A percentile compares a stretch with the other conserved stretches of the same genome.
Evolutionary conservation across 2,113 vertebrate species (phyloP).

Genomic region (Ovibos moschatus): DNA sequence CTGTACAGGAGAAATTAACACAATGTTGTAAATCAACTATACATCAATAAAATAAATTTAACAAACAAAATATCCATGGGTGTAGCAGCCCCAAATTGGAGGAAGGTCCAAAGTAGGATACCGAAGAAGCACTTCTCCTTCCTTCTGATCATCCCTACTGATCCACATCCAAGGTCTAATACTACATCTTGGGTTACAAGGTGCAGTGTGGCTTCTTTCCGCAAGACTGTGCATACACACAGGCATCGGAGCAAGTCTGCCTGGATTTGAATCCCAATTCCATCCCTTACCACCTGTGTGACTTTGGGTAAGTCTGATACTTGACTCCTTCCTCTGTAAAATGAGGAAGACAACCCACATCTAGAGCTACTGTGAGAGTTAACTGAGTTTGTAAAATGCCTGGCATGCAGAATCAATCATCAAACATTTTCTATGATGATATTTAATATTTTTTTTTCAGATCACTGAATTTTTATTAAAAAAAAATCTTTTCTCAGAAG

Average conservation of each 20-base stretch:
- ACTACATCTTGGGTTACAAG: too few species aligned
- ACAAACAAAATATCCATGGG: not conserved
- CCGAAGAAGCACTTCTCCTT: not conserved
- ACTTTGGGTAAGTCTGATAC: not conserved
- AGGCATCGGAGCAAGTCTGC: not conserved
- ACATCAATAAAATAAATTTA: not conserved
- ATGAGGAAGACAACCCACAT: not conserved
- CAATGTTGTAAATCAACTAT: not conserved
- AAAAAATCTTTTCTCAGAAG: not conserved
- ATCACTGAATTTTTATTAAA: not conserved
- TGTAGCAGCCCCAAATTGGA: not conserved
- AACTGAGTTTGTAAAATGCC: not conserved
- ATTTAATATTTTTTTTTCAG: not conserved
- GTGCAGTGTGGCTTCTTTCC: not conserved
- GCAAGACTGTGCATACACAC: not conserved
- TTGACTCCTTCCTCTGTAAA: not conserved
- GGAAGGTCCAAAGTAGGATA: not conserved
- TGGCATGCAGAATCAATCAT: not conserved
- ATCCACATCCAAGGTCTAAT: not conserved
- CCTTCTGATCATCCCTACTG: not conserved
- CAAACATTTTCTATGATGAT: not conserved
- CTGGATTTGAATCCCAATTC: not conserved
- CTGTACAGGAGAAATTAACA: not conserved
- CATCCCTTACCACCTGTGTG: not conserved
- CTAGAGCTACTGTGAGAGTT: not conserved